Evolutionary conservation across 1,140 invertebrate species (phyloP), one percentile per base, ranked within the genome.

Genomic region (Drosophila lowei): DNA sequence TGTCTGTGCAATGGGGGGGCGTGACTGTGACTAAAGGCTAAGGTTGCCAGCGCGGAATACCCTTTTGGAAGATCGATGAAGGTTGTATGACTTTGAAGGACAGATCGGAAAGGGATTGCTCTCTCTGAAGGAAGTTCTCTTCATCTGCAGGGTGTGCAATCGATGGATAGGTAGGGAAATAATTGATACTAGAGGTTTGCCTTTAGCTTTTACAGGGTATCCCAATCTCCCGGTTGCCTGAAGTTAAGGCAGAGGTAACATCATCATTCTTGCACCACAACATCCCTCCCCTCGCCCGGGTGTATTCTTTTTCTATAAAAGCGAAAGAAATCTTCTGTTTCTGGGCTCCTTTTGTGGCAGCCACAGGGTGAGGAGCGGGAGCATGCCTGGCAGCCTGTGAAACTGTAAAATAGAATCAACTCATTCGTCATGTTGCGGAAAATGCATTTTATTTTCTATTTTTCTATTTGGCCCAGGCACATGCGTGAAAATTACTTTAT

Each of bases 401-500:
- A 84, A 84, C 83, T 86, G 81, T 78, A 72, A 81, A 86, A 86
- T 83, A 81, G 78, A 88, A 88, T 88, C 84, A 86, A 77, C 77
- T 74, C 74, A 88, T 86, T 81, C 81, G 83, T 86, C 81, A 76
- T 86, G 83, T 83, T 78, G 74, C 66, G 78, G 83, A 83, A 88
- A 86, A 86, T 88, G 66, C 75, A 86, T 79, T 86, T 78, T 79
- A 88, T 86, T 83, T 88, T 81, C 73, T 75, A 88, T 88, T 78
- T 49, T 38, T 38, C 34, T 13, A 38, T 38, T 38, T 13, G 34
- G 71, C 63, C 64, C 68, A 72, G 79, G 83, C 78, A 85, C 71
- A 83, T 88, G 83, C 83, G 83, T 86, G 83, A 86, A 86, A 86
- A 86, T 86, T 83, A 77, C 81, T 85, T 86, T 85, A 88, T 85